Conservation (phyloP, 2,113 vertebrate genomes). For the Osmerus eperlanus region DNA sequence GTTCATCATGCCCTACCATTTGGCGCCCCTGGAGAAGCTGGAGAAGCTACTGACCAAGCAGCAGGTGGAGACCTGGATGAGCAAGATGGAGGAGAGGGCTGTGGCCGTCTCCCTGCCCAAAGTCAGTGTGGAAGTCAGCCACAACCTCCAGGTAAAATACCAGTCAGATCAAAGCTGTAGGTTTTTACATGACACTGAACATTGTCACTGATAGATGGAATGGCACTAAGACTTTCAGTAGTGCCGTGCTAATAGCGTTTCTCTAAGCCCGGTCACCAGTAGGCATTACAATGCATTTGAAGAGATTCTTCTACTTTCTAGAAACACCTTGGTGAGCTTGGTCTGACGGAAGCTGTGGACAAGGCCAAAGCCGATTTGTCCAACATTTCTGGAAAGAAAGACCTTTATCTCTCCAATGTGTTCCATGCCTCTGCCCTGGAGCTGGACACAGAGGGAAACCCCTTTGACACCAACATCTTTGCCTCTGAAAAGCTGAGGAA, state of each 20-base stretch:
- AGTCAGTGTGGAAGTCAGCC: conserved; percentile 85
- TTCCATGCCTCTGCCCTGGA: conserved; percentile 89
- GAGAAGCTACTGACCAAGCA: conserved; percentile 91
- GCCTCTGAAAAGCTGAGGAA: conserved; percentile 82
- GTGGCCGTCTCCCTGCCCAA: conserved; percentile 94
- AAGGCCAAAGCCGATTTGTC: conserved; percentile 94
- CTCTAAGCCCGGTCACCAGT: not conserved
- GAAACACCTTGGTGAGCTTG: conserved; percentile 90
- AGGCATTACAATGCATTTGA: not conserved
- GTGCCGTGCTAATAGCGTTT: no score
- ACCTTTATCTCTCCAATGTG: conserved; percentile 90
- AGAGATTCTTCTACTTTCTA: conserved; percentile 40
- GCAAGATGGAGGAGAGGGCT: conserved; percentile 84
- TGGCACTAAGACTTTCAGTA: no score
- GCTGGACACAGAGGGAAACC: conserved; percentile 86
- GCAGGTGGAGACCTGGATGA: conserved; percentile 86
- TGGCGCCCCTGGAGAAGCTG: conserved; percentile 87
- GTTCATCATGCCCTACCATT: conserved; percentile 89
- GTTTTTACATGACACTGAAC: no score
- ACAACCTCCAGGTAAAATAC: conserved; percentile 85
- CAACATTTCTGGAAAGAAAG: conserved; percentile 96
- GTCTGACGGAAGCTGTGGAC: conserved; percentile 91
- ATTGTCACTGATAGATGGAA: no score
- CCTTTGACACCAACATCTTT: conserved; percentile 83
- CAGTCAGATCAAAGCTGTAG: not conserved